phyloP scores from a whole-genome alignment of 2,113 vertebrate species.

The Chionis minor region DNA sequence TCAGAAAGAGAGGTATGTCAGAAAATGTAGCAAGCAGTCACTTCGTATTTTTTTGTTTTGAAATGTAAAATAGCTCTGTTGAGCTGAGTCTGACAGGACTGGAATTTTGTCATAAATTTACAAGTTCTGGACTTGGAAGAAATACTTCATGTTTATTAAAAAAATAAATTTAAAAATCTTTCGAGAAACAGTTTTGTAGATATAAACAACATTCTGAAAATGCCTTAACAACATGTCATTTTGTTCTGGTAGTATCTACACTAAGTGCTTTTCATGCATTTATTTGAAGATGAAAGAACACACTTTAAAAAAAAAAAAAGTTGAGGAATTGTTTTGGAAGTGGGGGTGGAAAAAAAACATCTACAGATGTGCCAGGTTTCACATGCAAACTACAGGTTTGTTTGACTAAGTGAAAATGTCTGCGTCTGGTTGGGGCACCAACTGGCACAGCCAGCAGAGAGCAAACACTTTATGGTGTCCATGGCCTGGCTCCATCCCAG shows the following conservation, averaged over 20 bases:
- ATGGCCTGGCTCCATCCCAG: neutral
- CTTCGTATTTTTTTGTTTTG: neutral
- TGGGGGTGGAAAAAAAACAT: neutral
- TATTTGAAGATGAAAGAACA: neutral
- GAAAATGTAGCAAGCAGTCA: neutral
- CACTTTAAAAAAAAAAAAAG: neutral
- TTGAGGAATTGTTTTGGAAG: neutral
- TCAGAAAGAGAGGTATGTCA: constrained; percentile 1
- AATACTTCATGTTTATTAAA: neutral
- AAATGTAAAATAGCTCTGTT: constrained; percentile 17
- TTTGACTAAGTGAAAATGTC: neutral
- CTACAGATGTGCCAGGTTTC: neutral
- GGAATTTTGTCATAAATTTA: neutral
- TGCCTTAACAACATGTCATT: neutral
- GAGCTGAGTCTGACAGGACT: neutral
- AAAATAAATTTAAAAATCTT: neutral
- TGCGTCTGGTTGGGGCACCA: neutral
- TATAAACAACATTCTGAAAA: neutral
- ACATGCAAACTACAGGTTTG: neutral
- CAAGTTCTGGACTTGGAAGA: neutral
- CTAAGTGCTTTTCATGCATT: neutral
- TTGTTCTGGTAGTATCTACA: neutral
- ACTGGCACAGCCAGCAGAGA: neutral
- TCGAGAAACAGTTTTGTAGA: neutral
- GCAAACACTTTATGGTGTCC: neutral